Conservation (phyloP, 1,140 invertebrate species). For the Melitaea cinxia region DNA sequence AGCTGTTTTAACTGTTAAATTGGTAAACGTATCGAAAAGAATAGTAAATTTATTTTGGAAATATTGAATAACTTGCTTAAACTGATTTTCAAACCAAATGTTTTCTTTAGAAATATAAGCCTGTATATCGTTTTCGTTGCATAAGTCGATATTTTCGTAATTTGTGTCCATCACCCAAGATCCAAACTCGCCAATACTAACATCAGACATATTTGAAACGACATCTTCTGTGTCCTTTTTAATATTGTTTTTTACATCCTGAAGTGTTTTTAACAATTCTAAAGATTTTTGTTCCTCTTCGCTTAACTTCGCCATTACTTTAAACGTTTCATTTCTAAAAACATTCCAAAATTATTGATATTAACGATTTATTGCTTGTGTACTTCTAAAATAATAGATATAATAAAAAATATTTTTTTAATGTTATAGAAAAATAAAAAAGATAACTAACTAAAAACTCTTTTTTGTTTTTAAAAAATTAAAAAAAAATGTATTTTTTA, state of each 20-base stretch:
- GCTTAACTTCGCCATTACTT: conserved; percentile 65
- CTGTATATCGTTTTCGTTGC: conserved; percentile 50
- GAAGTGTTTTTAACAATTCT: conserved; percentile 62
- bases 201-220: conserved; percentile 27
- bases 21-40: conserved; percentile 68
- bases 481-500: no score
- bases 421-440: no score
- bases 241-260: conserved; percentile 49
- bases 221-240: conserved; percentile 37
- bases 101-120: conserved; percentile 49
- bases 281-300: conserved; percentile 63
- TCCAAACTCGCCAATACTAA: conserved; percentile 49
- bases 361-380: no score
- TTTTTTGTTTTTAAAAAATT: no score
- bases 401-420: no score
- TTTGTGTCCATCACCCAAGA: conserved; percentile 56
- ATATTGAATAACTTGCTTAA: conserved; percentile 67
- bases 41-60: conserved; percentile 72
- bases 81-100: conserved; percentile 56
- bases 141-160: conserved; percentile 47
- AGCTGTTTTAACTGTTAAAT: conserved; percentile 54
- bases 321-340: conserved; percentile 73
- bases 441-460: no score
- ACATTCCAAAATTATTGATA: neutral
- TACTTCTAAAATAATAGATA: no score